Evolutionary conservation across 30 jellyfish, hydroid and myxozoan genomes (phyloP).

Genomic region (Catostylus mosaicus): DNA sequence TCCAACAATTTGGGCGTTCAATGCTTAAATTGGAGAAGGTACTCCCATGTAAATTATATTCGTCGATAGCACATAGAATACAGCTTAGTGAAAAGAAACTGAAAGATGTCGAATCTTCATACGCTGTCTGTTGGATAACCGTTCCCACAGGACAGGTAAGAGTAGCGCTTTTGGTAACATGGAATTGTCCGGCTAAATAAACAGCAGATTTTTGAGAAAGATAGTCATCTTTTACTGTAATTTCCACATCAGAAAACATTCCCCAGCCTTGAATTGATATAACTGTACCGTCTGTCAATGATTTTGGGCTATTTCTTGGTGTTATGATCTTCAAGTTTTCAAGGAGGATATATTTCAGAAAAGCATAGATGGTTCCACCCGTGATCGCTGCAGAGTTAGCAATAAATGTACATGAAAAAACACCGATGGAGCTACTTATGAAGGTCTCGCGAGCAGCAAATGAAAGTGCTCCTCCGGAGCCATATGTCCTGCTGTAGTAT

Average conservation of each 20-base stretch:
- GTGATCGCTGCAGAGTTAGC: neutral
- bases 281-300: neutral
- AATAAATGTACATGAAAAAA: neutral
- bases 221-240: neutral
- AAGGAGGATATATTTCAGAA: neutral
- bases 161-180: neutral
- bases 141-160: neutral
- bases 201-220: neutral
- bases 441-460: no score
- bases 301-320: neutral
- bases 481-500: neutral
- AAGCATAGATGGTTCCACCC: slow-evolving; percentile 15
- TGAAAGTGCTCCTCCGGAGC: neutral
- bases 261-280: neutral
- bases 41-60: neutral
- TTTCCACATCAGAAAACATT: neutral
- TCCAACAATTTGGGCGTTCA: neutral
- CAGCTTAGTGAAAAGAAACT: neutral
- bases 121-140: neutral
- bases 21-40: neutral
- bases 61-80: neutral
- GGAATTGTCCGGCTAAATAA: neutral
- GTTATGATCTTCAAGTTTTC: neutral
- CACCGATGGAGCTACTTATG: neutral
- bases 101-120: neutral